Base-by-base conservation (phyloP, 2,797 vertebrate genomes). In the Artibeus jamaicensis region DNA sequence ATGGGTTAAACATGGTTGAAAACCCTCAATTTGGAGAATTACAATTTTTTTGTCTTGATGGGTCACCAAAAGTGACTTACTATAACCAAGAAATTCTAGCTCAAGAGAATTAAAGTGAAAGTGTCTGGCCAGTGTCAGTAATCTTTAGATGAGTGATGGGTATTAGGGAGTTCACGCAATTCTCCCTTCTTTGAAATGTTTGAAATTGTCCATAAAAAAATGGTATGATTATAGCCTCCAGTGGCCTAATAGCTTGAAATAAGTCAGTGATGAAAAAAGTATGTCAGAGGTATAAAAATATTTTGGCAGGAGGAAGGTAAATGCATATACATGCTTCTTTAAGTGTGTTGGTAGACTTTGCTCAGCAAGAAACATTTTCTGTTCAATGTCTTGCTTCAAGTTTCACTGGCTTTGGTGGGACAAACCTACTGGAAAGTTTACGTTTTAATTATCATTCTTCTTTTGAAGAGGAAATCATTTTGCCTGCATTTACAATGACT, bases 191-290 rank as follows among this genome's bases (percentile, higher is more conserved):
- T 78, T 71, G 53, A 83, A 55, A 82, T 76, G 34, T 89, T 94
- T 96, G 26, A 82, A 91, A 83, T 37, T 73, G 92, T 91, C 37
- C 8, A 15, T 44, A 59, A 67, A 88, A 93, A 88, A 93, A 11
- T 34, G 59, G 39, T 70, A 34, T n/a, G 59, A 37, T n/a, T 68
- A 57, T 81, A 76, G 62, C 50, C 73, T 53, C 32, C 8, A 92
- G 19, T 76, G 55, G 44, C 6, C 24, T 53, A 55, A 18, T 37
- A 53, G 14, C 7, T 90, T 92, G 53, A 89, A 85, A 34, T 55
- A 46, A 46, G 50, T 65, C 70, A 74, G n/a, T 85, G 39, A 67
- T 82, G 6, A 48, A 62, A 94, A 76, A 77, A 34, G 1, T 50
- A 15, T 70, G 67, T 67, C 32, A 71, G 46, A 93, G 16, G 1